Conservation (phyloP, 2,797 vertebrate genomes). For the Syncerus caffer region DNA sequence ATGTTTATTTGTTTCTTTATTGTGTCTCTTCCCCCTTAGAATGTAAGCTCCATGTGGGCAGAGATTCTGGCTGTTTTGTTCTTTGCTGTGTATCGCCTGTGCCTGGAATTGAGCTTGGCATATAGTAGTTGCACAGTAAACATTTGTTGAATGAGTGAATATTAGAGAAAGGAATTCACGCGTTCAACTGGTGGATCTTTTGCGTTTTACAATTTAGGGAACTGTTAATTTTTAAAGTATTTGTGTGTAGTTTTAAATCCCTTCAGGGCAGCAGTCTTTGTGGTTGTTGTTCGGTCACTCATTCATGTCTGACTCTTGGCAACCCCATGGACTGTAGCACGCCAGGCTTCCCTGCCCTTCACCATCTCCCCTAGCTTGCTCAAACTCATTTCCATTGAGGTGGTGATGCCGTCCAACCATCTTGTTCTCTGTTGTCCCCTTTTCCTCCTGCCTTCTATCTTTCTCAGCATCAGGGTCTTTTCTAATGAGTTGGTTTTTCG, state of each 20-base stretch:
- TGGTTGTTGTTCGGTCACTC: background rate
- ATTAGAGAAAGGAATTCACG: background rate
- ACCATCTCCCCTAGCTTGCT: background rate
- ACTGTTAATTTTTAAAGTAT: background rate
- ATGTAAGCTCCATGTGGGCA: background rate
- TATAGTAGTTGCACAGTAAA: background rate
- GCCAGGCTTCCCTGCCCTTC: background rate
- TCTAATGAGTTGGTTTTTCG: background rate
- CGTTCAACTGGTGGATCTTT: background rate
- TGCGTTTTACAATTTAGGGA: background rate
- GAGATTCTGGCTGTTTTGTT: background rate
- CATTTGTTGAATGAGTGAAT: slow-evolving; percentile 29
- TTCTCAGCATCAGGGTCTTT: background rate
- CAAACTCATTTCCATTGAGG: background rate
- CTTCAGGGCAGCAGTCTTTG: background rate
- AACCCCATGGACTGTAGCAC: background rate
- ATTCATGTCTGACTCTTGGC: background rate
- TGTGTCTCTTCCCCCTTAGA: background rate
- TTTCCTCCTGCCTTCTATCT: background rate
- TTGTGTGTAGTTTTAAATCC: background rate
- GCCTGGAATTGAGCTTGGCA: background rate
- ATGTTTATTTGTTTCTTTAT: background rate
- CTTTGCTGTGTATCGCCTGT: background rate
- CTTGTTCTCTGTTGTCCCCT: background rate
- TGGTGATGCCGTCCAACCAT: background rate